These are phyloP conservation scores for Drosophila lowei DNA, from an alignment of 1,140 invertebrate genomes.

Conservation along the genomic window DNA sequence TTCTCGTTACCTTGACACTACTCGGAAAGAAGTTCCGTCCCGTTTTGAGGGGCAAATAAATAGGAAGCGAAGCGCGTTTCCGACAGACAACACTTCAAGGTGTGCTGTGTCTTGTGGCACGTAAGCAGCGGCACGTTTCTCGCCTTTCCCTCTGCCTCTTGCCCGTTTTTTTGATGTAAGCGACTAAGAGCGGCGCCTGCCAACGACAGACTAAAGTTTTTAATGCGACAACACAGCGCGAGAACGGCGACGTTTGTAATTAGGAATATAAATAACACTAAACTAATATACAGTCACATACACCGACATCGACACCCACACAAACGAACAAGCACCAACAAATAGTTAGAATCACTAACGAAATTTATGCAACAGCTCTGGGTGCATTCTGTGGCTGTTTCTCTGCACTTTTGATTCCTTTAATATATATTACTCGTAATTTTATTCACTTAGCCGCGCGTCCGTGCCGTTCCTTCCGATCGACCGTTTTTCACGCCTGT, in stretches of 20 bases:
- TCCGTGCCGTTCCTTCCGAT: neutral
- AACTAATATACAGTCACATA: slow-evolving; percentile 47
- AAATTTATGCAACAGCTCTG: slow-evolving; percentile 46
- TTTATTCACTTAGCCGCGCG: neutral
- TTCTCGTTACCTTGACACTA: slow-evolving; percentile 47
- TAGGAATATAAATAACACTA: slow-evolving; percentile 62
- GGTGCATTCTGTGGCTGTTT: slow-evolving; percentile 33
- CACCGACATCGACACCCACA: slow-evolving; percentile 29
- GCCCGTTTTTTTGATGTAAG: slow-evolving; percentile 12
- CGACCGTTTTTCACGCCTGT: neutral
- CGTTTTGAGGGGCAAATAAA: slow-evolving; percentile 26
- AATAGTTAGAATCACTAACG: slow-evolving; percentile 57
- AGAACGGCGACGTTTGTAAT: slow-evolving; percentile 44
- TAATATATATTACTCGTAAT: slow-evolving; percentile 16
- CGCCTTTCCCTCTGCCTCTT: neutral
- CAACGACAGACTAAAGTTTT: slow-evolving; percentile 48
- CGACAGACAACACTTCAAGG: slow-evolving; percentile 47
- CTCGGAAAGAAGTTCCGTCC: slow-evolving; percentile 48
- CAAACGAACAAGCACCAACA: slow-evolving; percentile 38
- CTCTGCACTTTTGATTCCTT: slow-evolving; percentile 28
- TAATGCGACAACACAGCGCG: slow-evolving; percentile 17
- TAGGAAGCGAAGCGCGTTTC: slow-evolving; percentile 45
- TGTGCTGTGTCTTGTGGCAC: slow-evolving; percentile 36
- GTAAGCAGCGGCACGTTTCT: slow-evolving; percentile 32
- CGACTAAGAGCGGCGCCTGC: slow-evolving; percentile 34